These are phyloP conservation scores for Aphis craccivora DNA, from an alignment of 1,140 invertebrate genomes.

Conservation along the genomic window DNA sequence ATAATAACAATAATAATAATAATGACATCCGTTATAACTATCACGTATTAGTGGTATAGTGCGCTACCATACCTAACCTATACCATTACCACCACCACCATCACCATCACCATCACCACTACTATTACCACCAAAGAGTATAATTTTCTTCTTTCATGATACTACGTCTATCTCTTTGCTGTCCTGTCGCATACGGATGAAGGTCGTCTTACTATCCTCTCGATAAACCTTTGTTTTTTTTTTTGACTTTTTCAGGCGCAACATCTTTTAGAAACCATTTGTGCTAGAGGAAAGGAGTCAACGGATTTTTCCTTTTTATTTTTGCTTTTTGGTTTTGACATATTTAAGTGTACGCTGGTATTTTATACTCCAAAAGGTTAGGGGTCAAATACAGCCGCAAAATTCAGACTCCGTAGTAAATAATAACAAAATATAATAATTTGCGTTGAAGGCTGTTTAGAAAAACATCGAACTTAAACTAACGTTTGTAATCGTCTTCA, in stretches of 20 bases:
- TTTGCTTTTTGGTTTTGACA: slow-evolving; percentile 30
- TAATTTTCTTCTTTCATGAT: not conserved
- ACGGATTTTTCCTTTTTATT: not conserved
- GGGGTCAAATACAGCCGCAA: not conserved
- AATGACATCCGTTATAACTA: slow-evolving; percentile 13
- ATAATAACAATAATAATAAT: not conserved
- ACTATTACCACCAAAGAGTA: not conserved
- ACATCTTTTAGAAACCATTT: not conserved
- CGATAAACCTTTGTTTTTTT: not conserved
- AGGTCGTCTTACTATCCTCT: not conserved
- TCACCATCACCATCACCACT: too few species aligned
- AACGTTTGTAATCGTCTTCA: not conserved
- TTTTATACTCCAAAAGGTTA: slow-evolving; percentile 24
- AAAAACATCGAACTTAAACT: not conserved
- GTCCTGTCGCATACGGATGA: not conserved
- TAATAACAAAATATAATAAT: not conserved
- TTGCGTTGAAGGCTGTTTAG: not conserved
- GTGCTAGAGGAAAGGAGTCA: not conserved
- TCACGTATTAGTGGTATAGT: not conserved
- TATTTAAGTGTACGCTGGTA: not conserved
- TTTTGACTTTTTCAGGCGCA: not conserved
- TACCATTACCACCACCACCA: not conserved
- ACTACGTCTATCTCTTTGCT: not conserved
- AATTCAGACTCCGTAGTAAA: not conserved
- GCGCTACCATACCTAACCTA: not conserved